phyloP scores from a whole-genome alignment of 2,888 invertebrate species.

The Drosophila picticornis region DNA sequence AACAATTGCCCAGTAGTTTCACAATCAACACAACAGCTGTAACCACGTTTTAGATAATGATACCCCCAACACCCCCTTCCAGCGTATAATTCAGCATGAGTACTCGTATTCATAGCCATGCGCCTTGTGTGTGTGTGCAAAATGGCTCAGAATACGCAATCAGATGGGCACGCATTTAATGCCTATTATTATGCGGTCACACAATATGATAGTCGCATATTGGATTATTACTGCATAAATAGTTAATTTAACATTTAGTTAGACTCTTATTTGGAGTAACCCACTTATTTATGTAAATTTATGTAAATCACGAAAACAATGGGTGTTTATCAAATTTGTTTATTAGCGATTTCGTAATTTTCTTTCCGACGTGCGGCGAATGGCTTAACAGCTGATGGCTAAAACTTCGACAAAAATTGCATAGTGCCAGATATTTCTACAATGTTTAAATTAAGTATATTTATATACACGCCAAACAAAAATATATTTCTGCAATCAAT shows the following conservation, averaged over 20 bases:
- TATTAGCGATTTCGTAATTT: neutral
- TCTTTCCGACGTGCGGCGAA: neutral
- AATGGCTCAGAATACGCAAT: constrained; percentile 24
- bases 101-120: constrained; percentile 1
- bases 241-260: constrained; percentile 4
- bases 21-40: constrained; percentile 35
- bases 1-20: constrained; percentile 30
- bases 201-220: constrained; percentile 14
- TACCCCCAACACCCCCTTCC: neutral
- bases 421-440: neutral
- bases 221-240: constrained; percentile 17
- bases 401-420: neutral
- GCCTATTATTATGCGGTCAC: constrained; percentile 12
- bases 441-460: neutral
- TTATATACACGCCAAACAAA: neutral
- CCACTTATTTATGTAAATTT: neutral
- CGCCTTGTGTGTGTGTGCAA: neutral
- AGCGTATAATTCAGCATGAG: neutral
- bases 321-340: neutral
- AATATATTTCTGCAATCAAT: neutral
- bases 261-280: neutral
- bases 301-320: neutral
- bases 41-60: constrained; percentile 18
- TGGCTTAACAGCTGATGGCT: neutral
- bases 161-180: constrained; percentile 28